Evolutionary conservation across 1,140 invertebrate species (phyloP), one percentile per base, ranked within the genome.

Genomic region (Trachymyrmex cornetzi): DNA sequence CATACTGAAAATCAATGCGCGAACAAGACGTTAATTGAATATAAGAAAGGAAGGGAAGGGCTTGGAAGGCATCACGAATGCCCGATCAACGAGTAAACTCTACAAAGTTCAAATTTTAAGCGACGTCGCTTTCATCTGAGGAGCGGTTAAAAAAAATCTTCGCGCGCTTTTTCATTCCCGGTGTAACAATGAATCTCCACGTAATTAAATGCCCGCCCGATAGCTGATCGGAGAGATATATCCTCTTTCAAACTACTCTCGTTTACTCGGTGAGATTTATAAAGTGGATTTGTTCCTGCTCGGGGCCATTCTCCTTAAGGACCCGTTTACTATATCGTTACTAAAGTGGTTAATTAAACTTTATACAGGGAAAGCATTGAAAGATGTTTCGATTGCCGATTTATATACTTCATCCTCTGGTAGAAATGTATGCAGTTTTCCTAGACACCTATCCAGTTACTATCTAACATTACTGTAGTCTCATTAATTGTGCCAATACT

Each of bases 1-100:
- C 96, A 92, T 96, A 96, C 97, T 97, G 95, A 79, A 95, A 94
- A 91, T 94, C 93, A 87, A 94, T 92, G 75, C 12, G 67, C 89
- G 75, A 71, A 61, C 80, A 82, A 61, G 24, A 61, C 38, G 55
- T 82, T 82, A 82, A 82, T 82, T 82, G 55, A 82, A 64, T 53
- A 44, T 50, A 14, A 24, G 30, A 66, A 16, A 30, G 3, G 4
- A 27, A 12, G 1, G 1, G 9, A 12, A 9, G 3, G 34, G 7
- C 14, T 24, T 24, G 22, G 6, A 57, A 59, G 22, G 16, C 19
- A 27, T 38, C 48, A 55, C 71, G 24, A 50, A 50, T 50, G 55
- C 12, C 6, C 34, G 67, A 22, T 57, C 14, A 44, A 50, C 22
- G 34, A 22, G 34, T 59, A n/a, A 44, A 44, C 48, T 72, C 24